Evolutionary conservation across 2,113 vertebrate genomes (phyloP), one percentile per base, ranked within the genome.

Genomic region (Galbula dea): DNA sequence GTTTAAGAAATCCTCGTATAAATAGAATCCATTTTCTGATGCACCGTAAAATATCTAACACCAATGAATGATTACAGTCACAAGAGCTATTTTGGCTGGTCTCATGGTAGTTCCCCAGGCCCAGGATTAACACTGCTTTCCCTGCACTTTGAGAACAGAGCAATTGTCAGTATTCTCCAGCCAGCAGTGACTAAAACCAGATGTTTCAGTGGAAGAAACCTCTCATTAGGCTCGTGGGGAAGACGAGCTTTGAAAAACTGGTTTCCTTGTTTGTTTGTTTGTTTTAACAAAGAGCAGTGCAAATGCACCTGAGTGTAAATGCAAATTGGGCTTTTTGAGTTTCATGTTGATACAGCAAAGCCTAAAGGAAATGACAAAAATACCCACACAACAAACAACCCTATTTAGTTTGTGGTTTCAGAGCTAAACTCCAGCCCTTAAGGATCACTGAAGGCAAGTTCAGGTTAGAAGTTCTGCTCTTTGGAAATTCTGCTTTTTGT

Each of bases 261-360:
- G 94, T 96, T 96, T 91, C 37, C 91, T 82, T 91, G 74, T 92
- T 94, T 94, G 93, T 95, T 93, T 96, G 76, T 92, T 96, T 96
- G 82, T 89, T 95, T 96, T 62, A 79, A 95, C 85, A 86, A 93
- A 91, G 75, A 75, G 68, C 90, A 95, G 91, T 30, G 87, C 68
- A 94, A 89, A 75, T 37, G 75, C 93, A 95, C 93, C 95, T 95
- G 93, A 88, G 75, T 94, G 94, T 68, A 86, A 94, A 94, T 91
- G 94, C 89, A 94, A 93, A 95, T 95, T 85, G 85, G 37, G 87
- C 61, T 91, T 94, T 88, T 94, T 63, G 94, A 95, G 79, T 77
- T 95, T 89, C 85, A 75, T 94, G 89, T 95, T 96, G 94, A 93
- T 92, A 95, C 75, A 94, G 91, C 87, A 94, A 91, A 94, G 82